phyloP scores from a whole-genome alignment of 2,113 vertebrate genomes.

The Oxyura jamaicensis region DNA sequence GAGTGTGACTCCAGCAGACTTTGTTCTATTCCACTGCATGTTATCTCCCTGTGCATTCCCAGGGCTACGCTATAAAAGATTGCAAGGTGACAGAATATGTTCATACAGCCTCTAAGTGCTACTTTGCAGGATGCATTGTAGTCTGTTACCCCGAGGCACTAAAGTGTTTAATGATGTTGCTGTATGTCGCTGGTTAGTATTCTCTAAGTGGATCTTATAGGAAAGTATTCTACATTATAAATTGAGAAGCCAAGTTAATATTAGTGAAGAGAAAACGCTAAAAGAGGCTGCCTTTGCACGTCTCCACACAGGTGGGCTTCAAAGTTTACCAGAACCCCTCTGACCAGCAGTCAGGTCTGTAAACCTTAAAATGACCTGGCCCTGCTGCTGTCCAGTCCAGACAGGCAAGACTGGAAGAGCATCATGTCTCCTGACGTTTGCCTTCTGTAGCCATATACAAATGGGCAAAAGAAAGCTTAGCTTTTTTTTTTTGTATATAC shows the following conservation, averaged over 20 bases:
- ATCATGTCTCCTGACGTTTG: background rate
- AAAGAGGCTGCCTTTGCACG: background rate
- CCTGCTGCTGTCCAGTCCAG: background rate
- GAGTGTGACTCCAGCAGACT: conserved; percentile 47
- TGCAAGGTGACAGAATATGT: conserved; percentile 63
- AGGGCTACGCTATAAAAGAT: conserved; percentile 30
- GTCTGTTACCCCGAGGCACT: conserved; percentile 42
- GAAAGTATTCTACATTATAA: background rate
- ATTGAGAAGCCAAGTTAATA: conserved; percentile 6
- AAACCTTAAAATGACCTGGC: background rate
- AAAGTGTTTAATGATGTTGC: conserved; percentile 56
- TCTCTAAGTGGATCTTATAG: conserved; percentile 24
- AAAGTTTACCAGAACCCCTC: background rate
- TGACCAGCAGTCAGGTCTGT: background rate
- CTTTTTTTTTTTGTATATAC: background rate
- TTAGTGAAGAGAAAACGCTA: background rate
- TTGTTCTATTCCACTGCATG: background rate
- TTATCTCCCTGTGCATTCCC: conserved; percentile 58
- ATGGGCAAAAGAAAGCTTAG: background rate
- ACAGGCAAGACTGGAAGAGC: background rate
- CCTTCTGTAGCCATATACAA: background rate
- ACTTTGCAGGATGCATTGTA: conserved; percentile 30
- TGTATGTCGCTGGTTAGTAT: conserved; percentile 9
- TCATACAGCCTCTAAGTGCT: conserved; percentile 45
- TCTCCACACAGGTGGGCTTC: background rate